Conservation (phyloP, 2,113 vertebrate genomes). For the Oncorhynchus gorbuscha region DNA sequence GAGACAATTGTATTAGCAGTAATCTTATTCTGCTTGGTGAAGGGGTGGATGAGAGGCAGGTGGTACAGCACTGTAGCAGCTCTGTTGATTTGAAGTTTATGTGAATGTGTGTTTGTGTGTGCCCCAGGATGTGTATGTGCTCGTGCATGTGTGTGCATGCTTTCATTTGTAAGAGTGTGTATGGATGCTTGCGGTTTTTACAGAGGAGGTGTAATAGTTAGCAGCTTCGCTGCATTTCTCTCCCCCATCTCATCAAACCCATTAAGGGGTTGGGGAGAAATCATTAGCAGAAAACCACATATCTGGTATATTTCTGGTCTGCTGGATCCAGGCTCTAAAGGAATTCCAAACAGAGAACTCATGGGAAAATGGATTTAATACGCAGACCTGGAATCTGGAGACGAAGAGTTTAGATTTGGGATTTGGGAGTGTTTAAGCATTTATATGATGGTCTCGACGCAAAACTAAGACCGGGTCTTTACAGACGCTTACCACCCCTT, state of each 20-base stretch:
- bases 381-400: neutral
- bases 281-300: slow-evolving; percentile 40
- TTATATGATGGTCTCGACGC: neutral
- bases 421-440: neutral
- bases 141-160: too few relatives aligned
- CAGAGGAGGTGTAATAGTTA: slow-evolving; percentile 50
- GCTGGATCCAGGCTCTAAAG: slow-evolving; percentile 7
- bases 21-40: slow-evolving; percentile 53
- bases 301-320: slow-evolving; percentile 7
- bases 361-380: slow-evolving; percentile 19
- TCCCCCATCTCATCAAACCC: slow-evolving; percentile 43
- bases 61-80: slow-evolving; percentile 31
- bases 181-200: slow-evolving; percentile 16
- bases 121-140: too few relatives aligned
- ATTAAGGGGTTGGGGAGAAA: slow-evolving; percentile 41
- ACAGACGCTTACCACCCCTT: too few relatives aligned
- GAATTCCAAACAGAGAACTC: slow-evolving; percentile 26
- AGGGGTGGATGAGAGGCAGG: slow-evolving; percentile 53
- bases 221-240: slow-evolving; percentile 42
- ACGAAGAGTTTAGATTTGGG: neutral
- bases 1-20: slow-evolving; percentile 55
- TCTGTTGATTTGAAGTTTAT: slow-evolving; percentile 32
- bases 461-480: too few relatives aligned
- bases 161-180: neutral
- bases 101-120: neutral